Evolutionary conservation across 2,113 vertebrate genomes (phyloP).

Genomic region (Aleadryas rufinucha): DNA sequence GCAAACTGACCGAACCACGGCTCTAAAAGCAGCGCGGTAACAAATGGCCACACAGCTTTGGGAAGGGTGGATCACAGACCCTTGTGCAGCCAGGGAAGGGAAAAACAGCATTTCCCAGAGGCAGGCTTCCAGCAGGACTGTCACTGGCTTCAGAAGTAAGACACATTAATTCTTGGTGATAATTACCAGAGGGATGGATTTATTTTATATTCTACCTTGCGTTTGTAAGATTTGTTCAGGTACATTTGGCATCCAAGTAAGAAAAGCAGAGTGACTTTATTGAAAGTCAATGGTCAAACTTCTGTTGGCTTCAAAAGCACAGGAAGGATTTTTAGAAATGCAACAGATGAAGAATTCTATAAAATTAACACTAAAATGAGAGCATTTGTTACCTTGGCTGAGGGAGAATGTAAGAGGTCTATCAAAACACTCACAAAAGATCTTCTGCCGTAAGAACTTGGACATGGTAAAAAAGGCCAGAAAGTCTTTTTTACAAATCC

Average conservation of each 20-base stretch:
- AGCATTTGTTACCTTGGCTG: not conserved
- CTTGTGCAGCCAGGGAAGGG: not conserved
- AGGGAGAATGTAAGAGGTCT: not conserved
- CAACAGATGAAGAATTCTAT: not conserved
- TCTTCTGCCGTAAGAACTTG: not conserved
- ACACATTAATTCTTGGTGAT: not conserved
- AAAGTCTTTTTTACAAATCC: not conserved
- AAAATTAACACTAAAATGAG: not conserved
- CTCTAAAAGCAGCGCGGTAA: not conserved
- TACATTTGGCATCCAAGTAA: not conserved
- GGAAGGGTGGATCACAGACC: not conserved
- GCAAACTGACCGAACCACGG: not conserved
- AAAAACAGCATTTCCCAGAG: not conserved
- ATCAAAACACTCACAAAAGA: not conserved
- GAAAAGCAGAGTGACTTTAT: not conserved
- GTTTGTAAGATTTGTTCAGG: not conserved
- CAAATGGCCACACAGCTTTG: not conserved
- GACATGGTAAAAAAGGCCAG: not conserved
- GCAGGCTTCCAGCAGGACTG: not conserved
- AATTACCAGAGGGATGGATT: not conserved
- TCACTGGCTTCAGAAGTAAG: not conserved
- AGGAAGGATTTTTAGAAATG: not conserved
- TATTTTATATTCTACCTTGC: not conserved
- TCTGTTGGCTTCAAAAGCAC: not conserved
- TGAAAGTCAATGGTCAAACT: not conserved